These are phyloP conservation scores for Thelaira solivaga DNA, from an alignment of 2,888 invertebrate species.

Conservation along the genomic window DNA sequence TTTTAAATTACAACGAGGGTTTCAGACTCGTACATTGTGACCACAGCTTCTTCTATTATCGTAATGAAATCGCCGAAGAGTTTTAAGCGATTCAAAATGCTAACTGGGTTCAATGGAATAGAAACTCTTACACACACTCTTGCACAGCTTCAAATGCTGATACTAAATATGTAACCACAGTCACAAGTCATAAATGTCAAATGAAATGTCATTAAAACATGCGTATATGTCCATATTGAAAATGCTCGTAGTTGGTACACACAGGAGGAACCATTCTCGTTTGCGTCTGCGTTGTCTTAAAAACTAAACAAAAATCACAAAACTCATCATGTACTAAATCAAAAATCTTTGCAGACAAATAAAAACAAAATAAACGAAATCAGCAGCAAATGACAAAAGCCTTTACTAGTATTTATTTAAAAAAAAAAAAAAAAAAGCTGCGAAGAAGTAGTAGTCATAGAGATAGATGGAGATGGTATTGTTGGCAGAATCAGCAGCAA, in stretches of 20 bases:
- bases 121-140: background rate
- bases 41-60: too few relatives aligned
- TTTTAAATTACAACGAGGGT: too few relatives aligned
- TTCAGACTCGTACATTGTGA: too few relatives aligned
- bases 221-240: conserved; percentile 62
- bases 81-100: too few relatives aligned
- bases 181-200: conserved; percentile 63
- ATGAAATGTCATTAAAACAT: conserved; percentile 63
- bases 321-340: conserved; percentile 41
- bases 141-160: conserved; percentile 13
- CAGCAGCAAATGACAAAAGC: conserved; percentile 32
- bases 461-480: conserved; percentile 43
- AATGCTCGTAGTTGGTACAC: conserved; percentile 21
- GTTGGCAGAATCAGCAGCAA: conserved; percentile 26
- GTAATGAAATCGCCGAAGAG: too few relatives aligned
- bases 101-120: too few relatives aligned
- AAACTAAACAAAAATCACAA: conserved; percentile 34
- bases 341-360: conserved; percentile 35
- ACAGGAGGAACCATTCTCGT: background rate
- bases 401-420: too few relatives aligned
- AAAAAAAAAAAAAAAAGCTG: too few relatives aligned
- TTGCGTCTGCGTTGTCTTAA: conserved; percentile 13
- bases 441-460: conserved; percentile 61
- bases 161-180: conserved; percentile 41
- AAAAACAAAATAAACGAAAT: conserved; percentile 9